phyloP scores from a whole-genome alignment of 2,888 invertebrate species.

The Melinopterus prodromus region DNA sequence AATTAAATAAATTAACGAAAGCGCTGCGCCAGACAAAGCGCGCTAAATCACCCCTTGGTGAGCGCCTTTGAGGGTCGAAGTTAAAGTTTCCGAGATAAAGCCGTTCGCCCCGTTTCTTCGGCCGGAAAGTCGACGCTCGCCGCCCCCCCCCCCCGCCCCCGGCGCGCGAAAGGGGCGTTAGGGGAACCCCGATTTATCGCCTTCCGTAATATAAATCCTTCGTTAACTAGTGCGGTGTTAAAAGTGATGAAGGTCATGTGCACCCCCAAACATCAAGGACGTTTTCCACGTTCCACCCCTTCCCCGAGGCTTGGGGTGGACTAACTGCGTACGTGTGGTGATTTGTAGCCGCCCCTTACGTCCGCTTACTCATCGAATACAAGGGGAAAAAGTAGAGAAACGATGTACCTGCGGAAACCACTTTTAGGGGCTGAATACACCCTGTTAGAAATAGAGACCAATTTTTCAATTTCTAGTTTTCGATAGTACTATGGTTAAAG shows the following conservation, averaged over 20 bases:
- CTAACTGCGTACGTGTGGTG: not conserved
- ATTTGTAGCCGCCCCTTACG: not conserved
- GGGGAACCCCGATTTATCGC: conserved; percentile 21
- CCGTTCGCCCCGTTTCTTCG: not conserved
- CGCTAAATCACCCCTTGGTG: not conserved
- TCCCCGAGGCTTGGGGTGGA: not conserved
- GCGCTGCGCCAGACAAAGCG: not conserved
- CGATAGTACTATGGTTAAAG: too few relatives aligned
- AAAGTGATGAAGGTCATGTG: conserved; percentile 25
- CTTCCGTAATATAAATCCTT: conserved; percentile 29
- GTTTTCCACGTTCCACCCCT: conserved; percentile 9
- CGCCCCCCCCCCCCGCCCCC: not conserved
- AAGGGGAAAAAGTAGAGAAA: not conserved
- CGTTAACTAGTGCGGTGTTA: conserved; percentile 30
- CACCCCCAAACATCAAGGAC: conserved; percentile 5
- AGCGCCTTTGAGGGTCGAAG: not conserved
- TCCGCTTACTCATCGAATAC: not conserved
- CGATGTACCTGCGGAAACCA: not conserved
- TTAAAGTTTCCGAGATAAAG: not conserved
- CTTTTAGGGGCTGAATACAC: not conserved
- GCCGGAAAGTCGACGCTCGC: not conserved
- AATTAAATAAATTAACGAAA: not conserved
- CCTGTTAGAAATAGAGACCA: too few relatives aligned
- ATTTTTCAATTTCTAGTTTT: not conserved
- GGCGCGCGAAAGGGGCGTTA: not conserved